These are phyloP conservation scores for Sarcoramphus papa DNA, from an alignment of 2,797 vertebrate genomes.

Conservation along the genomic window DNA sequence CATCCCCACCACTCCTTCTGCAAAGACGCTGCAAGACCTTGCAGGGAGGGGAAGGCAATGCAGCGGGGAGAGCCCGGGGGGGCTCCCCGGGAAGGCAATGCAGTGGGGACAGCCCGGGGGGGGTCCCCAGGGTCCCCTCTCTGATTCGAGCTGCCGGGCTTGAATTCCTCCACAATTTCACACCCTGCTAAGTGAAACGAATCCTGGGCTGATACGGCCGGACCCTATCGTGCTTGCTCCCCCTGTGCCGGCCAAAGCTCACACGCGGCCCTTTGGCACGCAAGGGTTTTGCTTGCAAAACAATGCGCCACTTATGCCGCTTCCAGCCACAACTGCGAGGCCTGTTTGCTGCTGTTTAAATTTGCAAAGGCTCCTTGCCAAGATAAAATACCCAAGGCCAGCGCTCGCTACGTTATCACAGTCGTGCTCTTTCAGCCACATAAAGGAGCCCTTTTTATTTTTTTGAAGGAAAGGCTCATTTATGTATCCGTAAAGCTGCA, in stretches of 20 bases:
- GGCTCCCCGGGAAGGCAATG: accelerated
- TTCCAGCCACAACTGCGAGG: slow-evolving; percentile 16
- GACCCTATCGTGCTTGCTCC: not conserved
- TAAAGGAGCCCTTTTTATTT: slow-evolving; percentile 32
- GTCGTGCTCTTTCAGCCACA: slow-evolving; percentile 53
- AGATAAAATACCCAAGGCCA: slow-evolving; percentile 60
- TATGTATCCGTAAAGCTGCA: not conserved
- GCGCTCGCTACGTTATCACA: slow-evolving; percentile 55
- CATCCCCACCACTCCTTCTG: not conserved
- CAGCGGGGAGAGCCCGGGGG: too few species aligned
- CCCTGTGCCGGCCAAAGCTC: slow-evolving; percentile 59
- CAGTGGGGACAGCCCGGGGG: too few species aligned
- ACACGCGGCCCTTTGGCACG: slow-evolving; percentile 35
- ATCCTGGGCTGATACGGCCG: not conserved
- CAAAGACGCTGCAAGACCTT: not conserved
- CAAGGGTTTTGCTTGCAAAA: slow-evolving; percentile 44
- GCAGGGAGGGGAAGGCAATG: not conserved
- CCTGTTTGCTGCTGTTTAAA: slow-evolving; percentile 44
- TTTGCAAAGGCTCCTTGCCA: slow-evolving; percentile 65
- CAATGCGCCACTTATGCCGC: slow-evolving; percentile 60
- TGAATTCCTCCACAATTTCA: slow-evolving; percentile 9
- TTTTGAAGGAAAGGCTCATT: not conserved
- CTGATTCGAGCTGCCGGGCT: not conserved
- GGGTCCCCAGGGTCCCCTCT: not conserved
- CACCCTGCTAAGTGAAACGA: not conserved